phyloP scores from a whole-genome alignment of 2,113 vertebrate genomes.

The Hypomesus transpacificus region DNA sequence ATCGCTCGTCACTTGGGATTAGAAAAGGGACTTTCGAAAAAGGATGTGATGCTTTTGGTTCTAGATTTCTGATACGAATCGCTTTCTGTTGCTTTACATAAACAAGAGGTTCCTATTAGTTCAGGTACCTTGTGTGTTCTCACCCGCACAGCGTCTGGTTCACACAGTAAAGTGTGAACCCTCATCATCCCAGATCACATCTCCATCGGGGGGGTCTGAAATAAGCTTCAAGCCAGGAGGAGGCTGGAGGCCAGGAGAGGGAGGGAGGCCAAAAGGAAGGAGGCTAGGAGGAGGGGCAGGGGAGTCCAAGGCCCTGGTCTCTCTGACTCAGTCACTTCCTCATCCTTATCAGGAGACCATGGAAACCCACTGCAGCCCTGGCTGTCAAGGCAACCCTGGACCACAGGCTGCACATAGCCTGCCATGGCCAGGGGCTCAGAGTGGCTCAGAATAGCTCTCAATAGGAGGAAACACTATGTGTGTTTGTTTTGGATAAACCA shows the following conservation, averaged over 20 bases:
- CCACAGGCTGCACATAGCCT: conserved; percentile 17
- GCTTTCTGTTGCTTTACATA: too few relatives aligned
- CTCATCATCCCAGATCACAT: conserved; percentile 36
- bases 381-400: conserved; percentile 57
- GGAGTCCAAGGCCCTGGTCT: conserved; percentile 15
- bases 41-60: not conserved
- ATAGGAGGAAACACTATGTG: conserved; percentile 59
- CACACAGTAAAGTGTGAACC: conserved; percentile 17
- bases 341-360: conserved; percentile 58
- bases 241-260: not conserved
- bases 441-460: conserved; percentile 53
- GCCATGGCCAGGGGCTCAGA: conserved; percentile 27
- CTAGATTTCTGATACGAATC: not conserved
- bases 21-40: conserved; percentile 32
- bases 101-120: not conserved
- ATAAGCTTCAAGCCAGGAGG: conserved; percentile 8
- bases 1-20: not conserved
- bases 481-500: conserved; percentile 20
- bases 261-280: not conserved
- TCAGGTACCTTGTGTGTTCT: not conserved
- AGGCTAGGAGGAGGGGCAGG: not conserved
- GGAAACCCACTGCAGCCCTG: conserved; percentile 45
- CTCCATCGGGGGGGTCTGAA: not conserved
- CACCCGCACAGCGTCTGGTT: not conserved
- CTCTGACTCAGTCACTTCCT: conserved; percentile 43